Percentiles rank a stretch among this genome's conserved stretches.
Conservation (phyloP, 2,888 invertebrate genomes). For the Andrena camellia region DNA sequence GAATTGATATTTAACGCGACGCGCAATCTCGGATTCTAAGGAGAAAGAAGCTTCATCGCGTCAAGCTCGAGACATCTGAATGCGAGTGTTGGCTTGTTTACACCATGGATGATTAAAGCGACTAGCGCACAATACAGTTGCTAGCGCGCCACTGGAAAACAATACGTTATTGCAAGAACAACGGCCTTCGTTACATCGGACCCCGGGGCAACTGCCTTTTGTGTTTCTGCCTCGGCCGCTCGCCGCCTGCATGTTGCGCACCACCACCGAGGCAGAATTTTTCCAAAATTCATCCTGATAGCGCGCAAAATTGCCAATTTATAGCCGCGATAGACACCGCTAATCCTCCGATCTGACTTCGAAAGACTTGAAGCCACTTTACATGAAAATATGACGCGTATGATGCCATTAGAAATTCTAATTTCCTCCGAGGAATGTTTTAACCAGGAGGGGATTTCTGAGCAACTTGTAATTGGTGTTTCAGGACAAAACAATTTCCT, state of each 20-base stretch:
- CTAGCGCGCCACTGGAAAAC: slow-evolving; percentile 38
- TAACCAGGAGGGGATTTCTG: neutral
- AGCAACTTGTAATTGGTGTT: neutral
- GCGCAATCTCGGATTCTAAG: no score
- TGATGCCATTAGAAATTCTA: no score
- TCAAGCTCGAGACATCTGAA: neutral
- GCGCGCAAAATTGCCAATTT: neutral
- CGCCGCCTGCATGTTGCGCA: neutral
- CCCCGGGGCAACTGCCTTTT: slow-evolving; percentile 49
- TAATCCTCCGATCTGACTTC: slow-evolving; percentile 1
- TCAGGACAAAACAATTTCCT: neutral
- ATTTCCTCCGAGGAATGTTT: no score
- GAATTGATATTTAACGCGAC: no score
- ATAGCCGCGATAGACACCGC: neutral
- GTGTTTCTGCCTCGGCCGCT: slow-evolving; percentile 15
- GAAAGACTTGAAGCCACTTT: no score
- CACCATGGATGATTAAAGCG: slow-evolving; percentile 53
- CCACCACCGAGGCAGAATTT: neutral
- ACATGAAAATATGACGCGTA: no score
- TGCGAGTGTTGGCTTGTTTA: slow-evolving; percentile 52
- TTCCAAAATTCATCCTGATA: slow-evolving; percentile 27
- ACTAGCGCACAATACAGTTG: slow-evolving; percentile 27
- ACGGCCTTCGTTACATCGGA: slow-evolving; percentile 54
- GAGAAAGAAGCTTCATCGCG: no score
- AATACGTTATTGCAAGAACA: slow-evolving; percentile 60